These are phyloP conservation scores for Sebastes oblongus DNA, from an alignment of 2,797 vertebrate species.

Conservation along the genomic window DNA sequence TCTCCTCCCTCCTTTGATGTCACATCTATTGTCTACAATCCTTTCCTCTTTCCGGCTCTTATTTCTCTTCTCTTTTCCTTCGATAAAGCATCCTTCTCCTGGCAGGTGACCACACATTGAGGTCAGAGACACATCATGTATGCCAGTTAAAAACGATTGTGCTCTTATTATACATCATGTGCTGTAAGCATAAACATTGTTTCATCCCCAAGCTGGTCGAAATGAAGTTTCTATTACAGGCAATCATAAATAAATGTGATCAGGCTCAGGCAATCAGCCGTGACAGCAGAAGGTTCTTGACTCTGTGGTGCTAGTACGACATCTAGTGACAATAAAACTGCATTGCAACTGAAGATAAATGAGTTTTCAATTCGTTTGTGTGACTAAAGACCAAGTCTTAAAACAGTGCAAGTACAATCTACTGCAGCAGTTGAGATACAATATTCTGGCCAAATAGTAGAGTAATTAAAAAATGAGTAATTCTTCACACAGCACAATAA, in stretches of 20 bases:
- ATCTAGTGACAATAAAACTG: constrained; percentile 46
- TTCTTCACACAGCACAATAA: background rate
- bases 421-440: background rate
- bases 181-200: background rate
- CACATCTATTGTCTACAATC: background rate
- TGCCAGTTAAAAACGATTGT: background rate
- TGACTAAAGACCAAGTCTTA: background rate
- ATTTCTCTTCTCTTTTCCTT: background rate
- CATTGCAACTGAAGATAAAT: background rate
- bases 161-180: background rate
- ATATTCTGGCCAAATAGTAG: background rate
- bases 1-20: background rate
- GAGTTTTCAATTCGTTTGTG: background rate
- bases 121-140: background rate
- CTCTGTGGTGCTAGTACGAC: background rate
- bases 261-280: background rate
- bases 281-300: background rate
- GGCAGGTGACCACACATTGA: background rate
- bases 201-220: background rate
- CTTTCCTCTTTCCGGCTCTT: background rate
- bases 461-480: background rate
- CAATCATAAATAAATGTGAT: constrained; percentile 1
- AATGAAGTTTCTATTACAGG: background rate
- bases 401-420: background rate
- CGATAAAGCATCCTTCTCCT: background rate